A percentile compares a stretch with the other conserved stretches of the same genome.
phyloP scores from a whole-genome alignment of 1,140 invertebrate species.

The fruit fly (Drosophila melanogaster) region Release_6_plus_ISO1_MT NT_033779.5:21719501-21720000 shows the following conservation, averaged over 20 bases:
- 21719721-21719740: slow-evolving; percentile 38
- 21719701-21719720: slow-evolving; percentile 60
- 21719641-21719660: slow-evolving; percentile 63
- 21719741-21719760: slow-evolving; percentile 52
- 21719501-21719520: slow-evolving; percentile 48
- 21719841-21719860: slow-evolving; percentile 49
- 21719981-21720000: slow-evolving; percentile 42
- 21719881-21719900: slow-evolving; percentile 32
- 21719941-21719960: slow-evolving; percentile 5
- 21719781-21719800: slow-evolving; percentile 69
- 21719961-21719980: slow-evolving; percentile 23
- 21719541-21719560: slow-evolving; percentile 68
- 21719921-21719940: slow-evolving; percentile 22
- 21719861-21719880: background rate
- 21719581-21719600: slow-evolving; percentile 76
- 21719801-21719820: slow-evolving; percentile 74
- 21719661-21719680: slow-evolving; percentile 47
- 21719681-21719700: slow-evolving; percentile 51
- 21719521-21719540: slow-evolving; percentile 68
- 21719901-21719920: slow-evolving; percentile 67
- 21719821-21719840: slow-evolving; percentile 63
- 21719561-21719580: slow-evolving; percentile 71
- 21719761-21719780: slow-evolving; percentile 20
- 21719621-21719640: slow-evolving; percentile 83
- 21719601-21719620: slow-evolving; percentile 80